Conservation (phyloP, 2,113 vertebrate genomes). For the Argyrosomus japonicus region DNA sequence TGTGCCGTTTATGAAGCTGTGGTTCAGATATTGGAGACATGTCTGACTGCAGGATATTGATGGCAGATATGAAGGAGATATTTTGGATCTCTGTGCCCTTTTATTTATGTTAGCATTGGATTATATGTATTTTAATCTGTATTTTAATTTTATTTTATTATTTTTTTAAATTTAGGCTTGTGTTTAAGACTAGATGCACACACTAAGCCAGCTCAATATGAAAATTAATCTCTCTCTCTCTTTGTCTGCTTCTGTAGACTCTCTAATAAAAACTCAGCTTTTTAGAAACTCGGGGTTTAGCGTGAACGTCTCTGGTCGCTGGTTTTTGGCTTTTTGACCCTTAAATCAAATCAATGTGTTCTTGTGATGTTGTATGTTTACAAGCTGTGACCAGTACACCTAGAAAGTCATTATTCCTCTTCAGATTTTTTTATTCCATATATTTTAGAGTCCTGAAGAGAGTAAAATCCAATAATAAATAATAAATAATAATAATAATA, state of each 20-base stretch:
- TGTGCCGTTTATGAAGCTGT: background rate
- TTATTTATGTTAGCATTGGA: background rate
- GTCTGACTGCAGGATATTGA: constrained; percentile 5
- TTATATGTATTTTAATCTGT: background rate
- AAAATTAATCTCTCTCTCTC: background rate
- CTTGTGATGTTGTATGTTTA: background rate
- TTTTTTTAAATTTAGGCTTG: no score
- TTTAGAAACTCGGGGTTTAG: background rate
- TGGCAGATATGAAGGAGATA: background rate
- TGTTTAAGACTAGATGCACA: background rate
- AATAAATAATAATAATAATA: no score
- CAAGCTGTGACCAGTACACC: background rate
- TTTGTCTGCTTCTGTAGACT: background rate
- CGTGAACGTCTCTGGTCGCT: background rate
- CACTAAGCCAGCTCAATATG: background rate
- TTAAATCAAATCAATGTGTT: background rate
- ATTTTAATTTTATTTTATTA: background rate
- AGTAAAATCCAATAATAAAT: no score
- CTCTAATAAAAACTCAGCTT: background rate
- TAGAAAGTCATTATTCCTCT: background rate
- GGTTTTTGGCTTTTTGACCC: background rate
- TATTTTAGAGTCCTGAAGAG: background rate
- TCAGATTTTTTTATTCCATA: background rate
- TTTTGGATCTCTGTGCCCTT: background rate
- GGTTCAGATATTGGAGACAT: background rate